Conservation (phyloP, 2,888 invertebrate species). For the Heliconius hortense region DNA sequence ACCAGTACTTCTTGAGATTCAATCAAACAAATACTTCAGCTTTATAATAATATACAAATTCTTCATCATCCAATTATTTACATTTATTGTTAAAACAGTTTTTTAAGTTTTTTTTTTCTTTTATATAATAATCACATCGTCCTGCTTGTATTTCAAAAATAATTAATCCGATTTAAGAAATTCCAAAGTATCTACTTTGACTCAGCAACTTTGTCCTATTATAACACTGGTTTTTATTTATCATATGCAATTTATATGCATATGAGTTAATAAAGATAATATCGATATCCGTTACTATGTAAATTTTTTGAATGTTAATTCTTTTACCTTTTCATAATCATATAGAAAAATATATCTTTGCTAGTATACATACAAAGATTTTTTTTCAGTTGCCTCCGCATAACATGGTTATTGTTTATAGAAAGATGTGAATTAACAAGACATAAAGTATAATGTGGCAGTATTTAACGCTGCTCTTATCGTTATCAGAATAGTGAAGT, state of each 20-base stretch:
- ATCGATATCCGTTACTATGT: constrained; percentile 31
- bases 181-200: neutral
- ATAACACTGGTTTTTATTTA: constrained; percentile 14
- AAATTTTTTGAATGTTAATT: constrained; percentile 28
- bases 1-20: too few relatives aligned
- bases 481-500: too few relatives aligned
- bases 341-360: neutral
- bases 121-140: neutral
- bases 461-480: too few relatives aligned
- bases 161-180: neutral
- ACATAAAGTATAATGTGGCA: too few relatives aligned
- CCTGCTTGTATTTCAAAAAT: neutral
- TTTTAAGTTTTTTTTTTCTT: neutral
- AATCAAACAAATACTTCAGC: too few relatives aligned
- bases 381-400: neutral
- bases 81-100: neutral
- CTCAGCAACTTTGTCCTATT: constrained; percentile 6
- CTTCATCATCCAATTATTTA: neutral
- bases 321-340: neutral
- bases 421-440: too few relatives aligned
- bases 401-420: too few relatives aligned
- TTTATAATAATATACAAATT: too few relatives aligned
- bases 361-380: neutral
- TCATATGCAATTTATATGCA: constrained; percentile 25
- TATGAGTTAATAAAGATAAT: constrained; percentile 18